These are phyloP conservation scores for Suillia variegata DNA, from an alignment of 2,888 invertebrate species.

Conservation along the genomic window DNA sequence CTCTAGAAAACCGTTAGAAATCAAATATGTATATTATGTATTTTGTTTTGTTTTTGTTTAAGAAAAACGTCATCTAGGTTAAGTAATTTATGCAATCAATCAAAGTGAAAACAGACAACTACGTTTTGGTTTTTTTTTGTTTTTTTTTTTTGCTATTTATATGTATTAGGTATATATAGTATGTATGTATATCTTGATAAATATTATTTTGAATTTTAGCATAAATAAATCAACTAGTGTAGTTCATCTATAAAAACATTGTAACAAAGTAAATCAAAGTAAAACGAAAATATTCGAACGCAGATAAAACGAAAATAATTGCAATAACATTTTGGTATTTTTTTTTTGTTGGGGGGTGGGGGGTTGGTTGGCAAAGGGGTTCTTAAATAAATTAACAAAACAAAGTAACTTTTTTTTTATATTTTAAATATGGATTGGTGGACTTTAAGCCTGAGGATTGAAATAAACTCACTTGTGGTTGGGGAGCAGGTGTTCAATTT, in stretches of 20 bases:
- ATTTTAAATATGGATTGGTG: background rate
- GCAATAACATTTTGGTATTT: slow-evolving; percentile 5
- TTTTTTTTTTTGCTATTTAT: too few species aligned
- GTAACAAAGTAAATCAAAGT: slow-evolving; percentile 6
- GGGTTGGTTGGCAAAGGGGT: background rate
- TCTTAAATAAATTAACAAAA: slow-evolving; percentile 27
- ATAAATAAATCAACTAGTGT: slow-evolving; percentile 19
- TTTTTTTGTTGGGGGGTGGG: too few species aligned
- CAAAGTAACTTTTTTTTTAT: slow-evolving; percentile 34
- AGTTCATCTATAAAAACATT: slow-evolving; percentile 7
- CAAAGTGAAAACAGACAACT: slow-evolving; percentile 56
- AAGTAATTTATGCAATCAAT: slow-evolving; percentile 25
- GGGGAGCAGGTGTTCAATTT: background rate
- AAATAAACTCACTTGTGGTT: background rate
- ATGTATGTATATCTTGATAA: slow-evolving; percentile 30
- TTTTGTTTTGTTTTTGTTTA: too few species aligned
- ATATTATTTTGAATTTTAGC: slow-evolving; percentile 20
- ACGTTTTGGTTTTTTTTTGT: slow-evolving; percentile 47
- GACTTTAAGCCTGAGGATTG: background rate
- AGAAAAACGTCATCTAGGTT: slow-evolving; percentile 26
- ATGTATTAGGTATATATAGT: too few species aligned
- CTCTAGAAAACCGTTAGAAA: too few species aligned
- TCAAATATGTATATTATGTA: too few species aligned
- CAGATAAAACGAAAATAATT: slow-evolving; percentile 1
- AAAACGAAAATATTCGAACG: background rate